phyloP scores from a whole-genome alignment of 2,113 vertebrate species.

The Corythornis madagascariensis region DNA sequence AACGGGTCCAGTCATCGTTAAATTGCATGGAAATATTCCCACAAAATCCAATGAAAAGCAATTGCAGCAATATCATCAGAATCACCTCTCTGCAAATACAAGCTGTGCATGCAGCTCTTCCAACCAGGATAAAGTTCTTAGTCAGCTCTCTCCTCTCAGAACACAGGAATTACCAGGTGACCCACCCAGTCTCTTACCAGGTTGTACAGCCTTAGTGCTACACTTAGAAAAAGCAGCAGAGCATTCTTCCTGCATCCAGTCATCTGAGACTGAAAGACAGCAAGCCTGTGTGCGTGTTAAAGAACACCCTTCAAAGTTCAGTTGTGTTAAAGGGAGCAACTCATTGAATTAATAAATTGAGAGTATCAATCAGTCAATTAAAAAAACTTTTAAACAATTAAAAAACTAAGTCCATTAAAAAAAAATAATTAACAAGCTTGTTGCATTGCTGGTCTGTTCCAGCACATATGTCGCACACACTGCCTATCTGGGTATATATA shows the following conservation, averaged over 20 bases:
- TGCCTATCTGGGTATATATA: not conserved
- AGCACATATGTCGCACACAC: not conserved
- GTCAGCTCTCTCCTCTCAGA: not conserved
- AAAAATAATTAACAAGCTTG: not conserved
- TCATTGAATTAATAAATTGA: not conserved
- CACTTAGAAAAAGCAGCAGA: not conserved
- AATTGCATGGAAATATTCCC: conserved; percentile 16
- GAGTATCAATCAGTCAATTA: not conserved
- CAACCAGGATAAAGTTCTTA: not conserved
- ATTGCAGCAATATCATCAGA: not conserved
- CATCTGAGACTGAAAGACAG: not conserved
- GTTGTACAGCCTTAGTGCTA: not conserved
- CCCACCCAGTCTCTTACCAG: not conserved
- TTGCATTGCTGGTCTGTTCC: not conserved
- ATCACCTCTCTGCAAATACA: not conserved
- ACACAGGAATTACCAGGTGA: not conserved
- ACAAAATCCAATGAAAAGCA: not conserved
- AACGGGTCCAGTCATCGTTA: not conserved
- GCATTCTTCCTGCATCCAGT: not conserved
- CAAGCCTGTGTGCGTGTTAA: not conserved
- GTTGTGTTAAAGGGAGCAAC: not conserved
- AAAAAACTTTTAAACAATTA: not conserved
- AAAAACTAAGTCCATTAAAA: no score
- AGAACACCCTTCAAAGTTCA: not conserved
- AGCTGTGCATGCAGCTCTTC: not conserved